Evolutionary conservation across 2,797 vertebrate species (phyloP).

Genomic region (Melanotaenia boesemani): DNA sequence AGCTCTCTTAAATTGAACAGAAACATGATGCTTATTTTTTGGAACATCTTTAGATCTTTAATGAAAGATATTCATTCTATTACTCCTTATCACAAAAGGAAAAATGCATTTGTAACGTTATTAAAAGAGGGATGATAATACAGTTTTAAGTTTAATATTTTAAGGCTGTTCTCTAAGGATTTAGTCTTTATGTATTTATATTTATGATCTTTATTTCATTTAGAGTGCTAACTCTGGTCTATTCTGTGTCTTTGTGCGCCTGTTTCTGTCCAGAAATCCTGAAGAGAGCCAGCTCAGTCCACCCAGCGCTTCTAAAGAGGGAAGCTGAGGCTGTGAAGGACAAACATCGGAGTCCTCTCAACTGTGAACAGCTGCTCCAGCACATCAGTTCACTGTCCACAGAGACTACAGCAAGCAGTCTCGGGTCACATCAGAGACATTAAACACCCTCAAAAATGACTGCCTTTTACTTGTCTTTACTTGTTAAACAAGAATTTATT

Average conservation of each 20-base stretch:
- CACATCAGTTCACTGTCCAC: conserved; percentile 78
- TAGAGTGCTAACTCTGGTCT: not conserved
- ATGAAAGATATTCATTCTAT: not conserved
- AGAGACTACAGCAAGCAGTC: conserved; percentile 4
- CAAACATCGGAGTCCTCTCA: conserved; percentile 85
- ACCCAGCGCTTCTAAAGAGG: conserved; percentile 82
- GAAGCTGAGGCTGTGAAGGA: conserved; percentile 85
- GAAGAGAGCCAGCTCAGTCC: conserved; percentile 84
- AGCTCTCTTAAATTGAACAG: not conserved
- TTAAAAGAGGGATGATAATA: no score
- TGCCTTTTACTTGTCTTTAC: conserved; percentile 7
- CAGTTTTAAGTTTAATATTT: no score
- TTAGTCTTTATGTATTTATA: not conserved
- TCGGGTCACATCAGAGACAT: conserved; percentile 7
- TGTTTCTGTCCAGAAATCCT: conserved; percentile 85
- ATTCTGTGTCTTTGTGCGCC: not conserved
- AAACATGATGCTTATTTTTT: not conserved
- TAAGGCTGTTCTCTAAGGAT: no score
- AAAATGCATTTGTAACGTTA: not conserved
- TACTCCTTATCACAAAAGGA: not conserved
- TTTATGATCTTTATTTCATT: not conserved
- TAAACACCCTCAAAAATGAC: not conserved
- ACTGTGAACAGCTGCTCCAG: conserved; percentile 88
- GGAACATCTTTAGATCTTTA: not conserved
- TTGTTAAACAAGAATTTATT: not conserved